A percentile compares a stretch with the other conserved stretches of the same genome.
Evolutionary conservation across 2,888 invertebrate genomes (phyloP).

Genomic region (Coelogynopora nodosa): DNA sequence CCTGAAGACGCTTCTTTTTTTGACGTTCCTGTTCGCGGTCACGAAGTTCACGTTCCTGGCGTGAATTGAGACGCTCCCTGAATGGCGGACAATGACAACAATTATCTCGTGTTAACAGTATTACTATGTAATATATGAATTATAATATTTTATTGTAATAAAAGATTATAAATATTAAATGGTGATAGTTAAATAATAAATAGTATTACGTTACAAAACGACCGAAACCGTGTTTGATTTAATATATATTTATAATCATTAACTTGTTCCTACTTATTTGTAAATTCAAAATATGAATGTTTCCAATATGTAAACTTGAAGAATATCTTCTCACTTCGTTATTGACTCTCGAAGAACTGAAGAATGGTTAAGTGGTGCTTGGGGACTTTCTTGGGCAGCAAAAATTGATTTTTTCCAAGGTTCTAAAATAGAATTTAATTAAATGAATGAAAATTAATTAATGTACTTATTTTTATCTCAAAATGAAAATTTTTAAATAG

Average conservation of each 20-base stretch:
- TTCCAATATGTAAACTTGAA: too few relatives aligned
- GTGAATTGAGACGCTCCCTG: not conserved
- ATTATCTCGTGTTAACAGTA: not conserved
- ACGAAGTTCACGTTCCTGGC: not conserved
- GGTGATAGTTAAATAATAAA: too few relatives aligned
- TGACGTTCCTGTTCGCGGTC: not conserved
- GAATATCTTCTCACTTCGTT: not conserved
- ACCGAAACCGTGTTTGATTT: too few relatives aligned
- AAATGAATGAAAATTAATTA: too few relatives aligned
- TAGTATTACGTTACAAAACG: too few relatives aligned
- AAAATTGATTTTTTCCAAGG: conserved; percentile 39
- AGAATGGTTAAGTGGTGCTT: conserved; percentile 25
- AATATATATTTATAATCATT: too few relatives aligned
- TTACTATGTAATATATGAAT: not conserved
- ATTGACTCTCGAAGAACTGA: not conserved
- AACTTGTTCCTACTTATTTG: too few relatives aligned
- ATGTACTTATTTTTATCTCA: too few relatives aligned
- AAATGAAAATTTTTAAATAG: too few relatives aligned
- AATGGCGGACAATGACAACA: not conserved
- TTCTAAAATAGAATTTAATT: not conserved
- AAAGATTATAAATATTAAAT: too few relatives aligned
- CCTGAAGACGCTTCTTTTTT: not conserved
- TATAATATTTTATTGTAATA: too few relatives aligned
- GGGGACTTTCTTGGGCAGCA: conserved; percentile 21
- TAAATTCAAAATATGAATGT: too few relatives aligned